phyloP scores from a whole-genome alignment of 2,797 vertebrate genomes.

The Champsocephalus gunnari region DNA sequence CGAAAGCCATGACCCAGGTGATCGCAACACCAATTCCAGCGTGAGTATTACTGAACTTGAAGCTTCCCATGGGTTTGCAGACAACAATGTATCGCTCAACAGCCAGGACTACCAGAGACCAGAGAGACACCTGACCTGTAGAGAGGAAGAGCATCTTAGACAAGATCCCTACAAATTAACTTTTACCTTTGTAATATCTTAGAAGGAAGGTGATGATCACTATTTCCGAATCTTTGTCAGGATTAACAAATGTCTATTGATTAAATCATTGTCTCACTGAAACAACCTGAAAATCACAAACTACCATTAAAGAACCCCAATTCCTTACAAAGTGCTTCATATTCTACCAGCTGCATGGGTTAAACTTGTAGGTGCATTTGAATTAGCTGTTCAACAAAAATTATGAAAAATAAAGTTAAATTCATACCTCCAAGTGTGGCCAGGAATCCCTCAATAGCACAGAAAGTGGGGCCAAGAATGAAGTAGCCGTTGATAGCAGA shows the following conservation, averaged over 20 bases:
- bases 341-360: too few species aligned
- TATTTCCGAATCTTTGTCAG: too few species aligned
- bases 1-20: constrained; percentile 85
- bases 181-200: background rate
- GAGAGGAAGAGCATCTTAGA: background rate
- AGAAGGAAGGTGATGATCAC: background rate
- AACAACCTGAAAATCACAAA: too few species aligned
- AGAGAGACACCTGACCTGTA: constrained; percentile 76
- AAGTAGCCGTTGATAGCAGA: constrained; percentile 85
- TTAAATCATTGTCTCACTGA: too few species aligned
- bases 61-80: constrained; percentile 90
- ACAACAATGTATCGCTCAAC: constrained; percentile 84
- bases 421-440: constrained; percentile 83
- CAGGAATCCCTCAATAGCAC: constrained; percentile 85
- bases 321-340: too few species aligned
- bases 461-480: constrained; percentile 77
- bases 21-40: constrained; percentile 80
- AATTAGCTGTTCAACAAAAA: too few species aligned
- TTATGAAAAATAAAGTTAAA: too few species aligned
- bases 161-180: background rate
- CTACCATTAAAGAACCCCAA: too few species aligned
- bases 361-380: too few species aligned
- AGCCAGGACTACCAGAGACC: constrained; percentile 82
- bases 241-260: too few species aligned
- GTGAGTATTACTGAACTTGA: constrained; percentile 81